Base-by-base conservation (phyloP, 1,140 invertebrate species). In the Venturia canescens region DNA sequence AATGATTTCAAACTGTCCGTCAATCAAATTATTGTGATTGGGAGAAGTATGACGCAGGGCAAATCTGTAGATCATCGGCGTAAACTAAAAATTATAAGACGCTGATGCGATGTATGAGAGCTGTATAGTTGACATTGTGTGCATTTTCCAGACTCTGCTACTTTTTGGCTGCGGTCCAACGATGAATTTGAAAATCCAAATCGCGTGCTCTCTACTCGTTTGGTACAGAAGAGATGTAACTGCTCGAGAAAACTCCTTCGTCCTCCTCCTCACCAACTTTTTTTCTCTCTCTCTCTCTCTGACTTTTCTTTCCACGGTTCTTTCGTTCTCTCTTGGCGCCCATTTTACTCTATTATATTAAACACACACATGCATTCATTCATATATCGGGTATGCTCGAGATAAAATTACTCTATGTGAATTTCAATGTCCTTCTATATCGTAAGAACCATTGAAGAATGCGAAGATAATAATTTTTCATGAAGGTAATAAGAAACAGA, bases 141-240 rank as follows among this genome's bases (percentile, higher is more conserved):
- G 71, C 21, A 53, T 27, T 53, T 44, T 13, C 34, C 71, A 29
- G 71, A 74, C 26, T 29, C 21, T 71, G 13, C 72, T 27, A 27
- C 53, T 77, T 6, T 63, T 18, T 77, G 75, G 75, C 53, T 9
- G 3, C 31, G 57, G 21, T 77, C 75, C 75, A 77, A 77, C 60
- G 31, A 57, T 26, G 75, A 77, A 77, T 77, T 77, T 77, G 57
- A 77, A 77, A 77, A 77, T 77, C 75, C 75, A 66, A 76, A 76
- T 76, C 72, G 72, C 21, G 53, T 31, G 26, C 72, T 76, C 72
- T 34, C 72, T 60, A 60, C 72, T 76, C 57, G 60, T 66, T 63
- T 60, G 29, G 27, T 18, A 57, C 57, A 26, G 31, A 27, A 34
- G 26, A 77, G 50, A 50, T 66, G 75, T 77, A 57, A 77, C 57